Conservation (phyloP, 2,113 vertebrate genomes). For the Myrmecophaga tridactyla region DNA sequence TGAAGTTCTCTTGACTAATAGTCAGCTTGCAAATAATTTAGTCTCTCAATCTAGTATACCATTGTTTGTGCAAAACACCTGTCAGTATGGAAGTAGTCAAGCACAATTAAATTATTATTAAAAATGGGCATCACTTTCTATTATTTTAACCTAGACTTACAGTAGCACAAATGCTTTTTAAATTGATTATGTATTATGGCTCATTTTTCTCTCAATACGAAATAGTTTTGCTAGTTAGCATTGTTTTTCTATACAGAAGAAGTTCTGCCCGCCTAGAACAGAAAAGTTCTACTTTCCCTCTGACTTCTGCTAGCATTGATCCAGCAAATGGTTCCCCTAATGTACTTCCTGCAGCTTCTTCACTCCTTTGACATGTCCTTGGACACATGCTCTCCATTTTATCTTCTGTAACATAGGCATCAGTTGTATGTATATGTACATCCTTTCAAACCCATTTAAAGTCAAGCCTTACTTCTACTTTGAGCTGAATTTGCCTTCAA, state of each 20-base stretch:
- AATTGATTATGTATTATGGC: neutral
- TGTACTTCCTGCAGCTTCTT: neutral
- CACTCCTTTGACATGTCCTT: neutral
- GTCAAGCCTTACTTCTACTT: neutral
- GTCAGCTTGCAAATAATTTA: neutral
- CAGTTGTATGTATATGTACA: neutral
- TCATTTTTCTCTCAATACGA: constrained; percentile 36
- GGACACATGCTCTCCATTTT: neutral
- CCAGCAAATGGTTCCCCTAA: neutral
- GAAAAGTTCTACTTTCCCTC: neutral
- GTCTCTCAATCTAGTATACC: neutral
- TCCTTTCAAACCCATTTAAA: constrained; percentile 15
- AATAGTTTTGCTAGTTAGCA: constrained; percentile 2
- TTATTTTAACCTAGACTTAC: neutral
- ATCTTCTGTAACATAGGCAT: neutral
- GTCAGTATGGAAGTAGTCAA: neutral
- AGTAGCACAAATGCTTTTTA: constrained; percentile 19
- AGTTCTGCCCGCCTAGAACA: neutral
- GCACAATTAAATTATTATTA: neutral
- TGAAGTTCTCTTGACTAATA: neutral
- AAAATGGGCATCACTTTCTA: neutral
- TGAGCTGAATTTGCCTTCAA: neutral
- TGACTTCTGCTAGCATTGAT: neutral
- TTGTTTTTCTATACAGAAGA: neutral
- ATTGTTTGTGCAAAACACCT: constrained; percentile 25